Evolutionary conservation across 2,797 vertebrate genomes (phyloP).

Genomic region (Erpetoichthys calabaricus): DNA sequence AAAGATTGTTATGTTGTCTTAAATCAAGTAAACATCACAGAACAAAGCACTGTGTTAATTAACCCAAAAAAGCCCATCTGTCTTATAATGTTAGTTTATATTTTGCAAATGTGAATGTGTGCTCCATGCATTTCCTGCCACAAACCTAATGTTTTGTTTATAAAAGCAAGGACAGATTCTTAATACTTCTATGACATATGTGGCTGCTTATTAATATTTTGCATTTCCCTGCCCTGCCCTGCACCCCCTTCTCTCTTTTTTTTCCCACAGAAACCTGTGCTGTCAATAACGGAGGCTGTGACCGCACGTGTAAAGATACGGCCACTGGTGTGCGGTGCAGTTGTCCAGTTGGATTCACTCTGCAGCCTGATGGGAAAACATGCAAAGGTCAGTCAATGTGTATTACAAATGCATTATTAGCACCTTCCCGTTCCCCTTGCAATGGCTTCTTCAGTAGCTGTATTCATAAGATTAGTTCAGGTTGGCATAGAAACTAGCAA

Average conservation of each 20-base stretch:
- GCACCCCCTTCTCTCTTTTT: conserved; percentile 17
- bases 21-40: too few species aligned
- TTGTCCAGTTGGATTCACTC: conserved; percentile 88
- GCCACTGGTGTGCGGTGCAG: conserved; percentile 93
- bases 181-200: too few species aligned
- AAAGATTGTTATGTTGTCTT: not conserved
- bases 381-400: conserved; percentile 81
- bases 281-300: conserved; percentile 91
- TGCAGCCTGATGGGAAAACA: conserved; percentile 91
- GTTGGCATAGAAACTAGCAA: conserved; percentile 1
- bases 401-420: not conserved
- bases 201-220: too few species aligned
- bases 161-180: too few species aligned
- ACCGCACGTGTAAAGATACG: conserved; percentile 91
- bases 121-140: too few species aligned
- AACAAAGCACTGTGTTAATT: too few species aligned
- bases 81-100: too few species aligned
- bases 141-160: too few species aligned
- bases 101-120: too few species aligned
- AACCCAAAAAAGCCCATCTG: too few species aligned
- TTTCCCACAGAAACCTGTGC: conserved; percentile 80
- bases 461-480: not conserved
- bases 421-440: not conserved
- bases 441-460: not conserved
- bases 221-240: conserved; percentile 7